Conservation (phyloP, 2,797 vertebrate species). For the Halcyon chelicuti region DNA sequence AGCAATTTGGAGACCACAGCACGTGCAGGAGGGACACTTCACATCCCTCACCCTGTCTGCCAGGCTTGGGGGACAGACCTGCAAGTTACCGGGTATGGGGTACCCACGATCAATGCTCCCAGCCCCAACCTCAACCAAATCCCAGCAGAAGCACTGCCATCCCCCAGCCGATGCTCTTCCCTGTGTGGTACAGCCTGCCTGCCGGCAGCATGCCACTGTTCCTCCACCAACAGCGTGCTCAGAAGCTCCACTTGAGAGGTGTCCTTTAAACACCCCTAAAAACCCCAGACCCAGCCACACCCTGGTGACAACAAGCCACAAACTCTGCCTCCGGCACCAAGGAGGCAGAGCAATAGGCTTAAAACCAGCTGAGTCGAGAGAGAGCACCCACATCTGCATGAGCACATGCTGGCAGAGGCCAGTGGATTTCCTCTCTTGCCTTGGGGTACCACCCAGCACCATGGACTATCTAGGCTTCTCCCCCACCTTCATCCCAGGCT, state of each 20-base stretch:
- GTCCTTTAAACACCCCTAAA: not conserved
- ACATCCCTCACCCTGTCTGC: not conserved
- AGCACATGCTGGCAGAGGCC: not conserved
- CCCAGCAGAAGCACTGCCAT: not conserved
- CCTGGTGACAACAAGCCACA: not conserved
- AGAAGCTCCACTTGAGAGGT: not conserved
- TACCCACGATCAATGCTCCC: not conserved
- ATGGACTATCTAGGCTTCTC: rapidly evolving
- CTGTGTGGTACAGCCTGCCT: not conserved
- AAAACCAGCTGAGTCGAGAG: not conserved
- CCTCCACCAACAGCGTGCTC: not conserved
- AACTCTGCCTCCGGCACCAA: not conserved
- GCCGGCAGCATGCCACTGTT: not conserved
- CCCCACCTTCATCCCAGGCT: not conserved
- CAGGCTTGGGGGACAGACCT: not conserved
- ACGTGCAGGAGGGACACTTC: not conserved
- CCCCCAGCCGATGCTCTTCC: not conserved
- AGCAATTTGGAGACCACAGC: not conserved
- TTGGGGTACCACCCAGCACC: not conserved
- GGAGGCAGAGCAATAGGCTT: not conserved
- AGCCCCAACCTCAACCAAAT: not conserved
- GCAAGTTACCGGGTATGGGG: not conserved
- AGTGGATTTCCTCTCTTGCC: not conserved
- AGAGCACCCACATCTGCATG: rapidly evolving
- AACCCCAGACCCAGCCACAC: not conserved